These are phyloP conservation scores for Hiodon alosoides DNA, from an alignment of 2,113 vertebrate genomes.

Conservation along the genomic window DNA sequence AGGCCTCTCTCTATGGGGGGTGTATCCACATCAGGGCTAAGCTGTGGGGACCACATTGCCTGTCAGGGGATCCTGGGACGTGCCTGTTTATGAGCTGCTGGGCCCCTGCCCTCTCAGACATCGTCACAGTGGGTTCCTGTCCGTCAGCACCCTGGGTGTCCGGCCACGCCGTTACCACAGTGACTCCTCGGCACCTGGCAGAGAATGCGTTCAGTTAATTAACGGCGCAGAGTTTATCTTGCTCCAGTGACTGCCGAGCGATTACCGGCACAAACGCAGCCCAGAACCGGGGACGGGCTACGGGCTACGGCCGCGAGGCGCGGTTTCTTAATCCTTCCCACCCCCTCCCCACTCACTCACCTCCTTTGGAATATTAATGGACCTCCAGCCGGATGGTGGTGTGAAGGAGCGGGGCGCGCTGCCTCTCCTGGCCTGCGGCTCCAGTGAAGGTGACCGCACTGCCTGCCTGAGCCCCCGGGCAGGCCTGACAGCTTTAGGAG, in stretches of 20 bases:
- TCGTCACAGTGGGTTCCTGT: neutral
- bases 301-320: constrained; percentile 7
- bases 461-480: constrained; percentile 53
- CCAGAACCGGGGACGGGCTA: neutral
- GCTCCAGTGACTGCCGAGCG: constrained; percentile 39
- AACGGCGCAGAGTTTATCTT: constrained; percentile 37
- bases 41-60: neutral
- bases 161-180: constrained; percentile 3
- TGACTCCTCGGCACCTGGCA: neutral
- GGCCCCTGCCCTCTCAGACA: too few species aligned
- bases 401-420: constrained; percentile 18
- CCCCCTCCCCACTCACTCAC: neutral
- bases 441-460: constrained; percentile 66
- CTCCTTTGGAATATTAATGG: constrained; percentile 54
- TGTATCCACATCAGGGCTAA: too few species aligned
- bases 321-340: constrained; percentile 16
- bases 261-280: constrained; percentile 32
- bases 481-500: constrained; percentile 69
- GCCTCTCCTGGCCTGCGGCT: constrained; percentile 34
- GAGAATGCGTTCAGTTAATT: constrained; percentile 38
- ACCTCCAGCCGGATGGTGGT: constrained; percentile 36
- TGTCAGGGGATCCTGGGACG: neutral
- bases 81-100: neutral
- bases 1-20: too few species aligned
- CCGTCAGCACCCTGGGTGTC: neutral